phyloP scores from a whole-genome alignment of 2,888 invertebrate species.

The Lasius platythorax region DNA sequence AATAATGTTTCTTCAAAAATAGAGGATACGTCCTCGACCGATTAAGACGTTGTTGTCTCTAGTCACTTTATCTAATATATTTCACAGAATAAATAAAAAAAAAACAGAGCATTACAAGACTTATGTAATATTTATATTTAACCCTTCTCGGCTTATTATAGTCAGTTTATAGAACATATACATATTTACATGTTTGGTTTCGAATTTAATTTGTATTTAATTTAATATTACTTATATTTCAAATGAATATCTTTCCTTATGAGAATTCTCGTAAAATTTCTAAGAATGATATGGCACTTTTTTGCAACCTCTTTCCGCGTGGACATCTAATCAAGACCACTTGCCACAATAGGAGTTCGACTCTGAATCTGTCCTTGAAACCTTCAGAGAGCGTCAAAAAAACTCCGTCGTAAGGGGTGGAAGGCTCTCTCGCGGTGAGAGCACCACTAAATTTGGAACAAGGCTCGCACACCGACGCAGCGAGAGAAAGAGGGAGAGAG shows the following conservation, averaged over 20 bases:
- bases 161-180: background rate
- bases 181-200: background rate
- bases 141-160: background rate
- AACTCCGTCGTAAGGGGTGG: conserved; percentile 56
- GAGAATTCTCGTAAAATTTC: background rate
- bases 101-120: background rate
- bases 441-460: conserved; percentile 74
- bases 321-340: conserved; percentile 7
- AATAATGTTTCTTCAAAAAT: background rate
- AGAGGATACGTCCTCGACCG: background rate
- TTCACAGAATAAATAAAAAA: background rate
- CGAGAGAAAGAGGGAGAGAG: background rate
- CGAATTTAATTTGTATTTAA: background rate
- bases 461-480: conserved; percentile 57
- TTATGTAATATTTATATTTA: background rate
- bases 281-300: background rate
- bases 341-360: background rate
- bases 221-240: background rate
- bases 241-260: background rate
- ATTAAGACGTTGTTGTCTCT: background rate
- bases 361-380: conserved; percentile 49
- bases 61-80: background rate
- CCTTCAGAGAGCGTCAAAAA: conserved; percentile 61
- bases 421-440: conserved; percentile 63
- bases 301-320: background rate